Conservation (phyloP, 2,888 invertebrate genomes). For the Muscina levida region DNA sequence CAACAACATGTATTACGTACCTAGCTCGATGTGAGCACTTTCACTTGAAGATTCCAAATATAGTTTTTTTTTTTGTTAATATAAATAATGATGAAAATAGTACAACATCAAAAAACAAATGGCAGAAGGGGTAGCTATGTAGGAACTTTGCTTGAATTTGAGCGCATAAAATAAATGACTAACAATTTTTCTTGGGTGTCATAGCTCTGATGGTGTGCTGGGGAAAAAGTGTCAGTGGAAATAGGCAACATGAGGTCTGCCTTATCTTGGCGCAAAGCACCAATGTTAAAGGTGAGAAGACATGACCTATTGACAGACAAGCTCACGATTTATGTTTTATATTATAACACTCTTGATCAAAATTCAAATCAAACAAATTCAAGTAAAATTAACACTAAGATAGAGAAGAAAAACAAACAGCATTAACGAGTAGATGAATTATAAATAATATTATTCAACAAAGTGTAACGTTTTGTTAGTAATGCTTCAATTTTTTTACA, state of each 20-base stretch:
- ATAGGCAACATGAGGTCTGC: constrained; percentile 7
- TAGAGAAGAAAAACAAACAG: background rate
- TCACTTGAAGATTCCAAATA: constrained; percentile 34
- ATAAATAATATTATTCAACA: too few relatives aligned
- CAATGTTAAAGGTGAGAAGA: constrained; percentile 50
- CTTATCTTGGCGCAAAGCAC: background rate
- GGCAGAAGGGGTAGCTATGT: constrained; percentile 4
- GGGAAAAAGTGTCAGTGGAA: constrained; percentile 4
- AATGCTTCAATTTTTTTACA: too few relatives aligned
- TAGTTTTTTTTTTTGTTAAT: constrained; percentile 26
- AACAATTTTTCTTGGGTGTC: constrained; percentile 73
- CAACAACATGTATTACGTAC: constrained; percentile 33
- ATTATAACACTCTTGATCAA: background rate
- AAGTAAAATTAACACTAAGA: constrained; percentile 55
- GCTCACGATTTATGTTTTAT: constrained; percentile 70
- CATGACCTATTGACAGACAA: constrained; percentile 74
- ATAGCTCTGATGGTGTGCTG: constrained; percentile 39
- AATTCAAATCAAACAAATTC: constrained; percentile 44
- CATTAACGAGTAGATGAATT: too few relatives aligned
- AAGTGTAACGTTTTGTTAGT: too few relatives aligned
- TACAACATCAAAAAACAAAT: constrained; percentile 45
- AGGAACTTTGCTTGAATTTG: constrained; percentile 63
- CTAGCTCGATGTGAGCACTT: constrained; percentile 20
- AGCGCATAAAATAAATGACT: constrained; percentile 70
- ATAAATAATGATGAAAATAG: constrained; percentile 41